Conservation (phyloP, 2,888 invertebrate genomes). For the Drosophila nigritarsus region DNA sequence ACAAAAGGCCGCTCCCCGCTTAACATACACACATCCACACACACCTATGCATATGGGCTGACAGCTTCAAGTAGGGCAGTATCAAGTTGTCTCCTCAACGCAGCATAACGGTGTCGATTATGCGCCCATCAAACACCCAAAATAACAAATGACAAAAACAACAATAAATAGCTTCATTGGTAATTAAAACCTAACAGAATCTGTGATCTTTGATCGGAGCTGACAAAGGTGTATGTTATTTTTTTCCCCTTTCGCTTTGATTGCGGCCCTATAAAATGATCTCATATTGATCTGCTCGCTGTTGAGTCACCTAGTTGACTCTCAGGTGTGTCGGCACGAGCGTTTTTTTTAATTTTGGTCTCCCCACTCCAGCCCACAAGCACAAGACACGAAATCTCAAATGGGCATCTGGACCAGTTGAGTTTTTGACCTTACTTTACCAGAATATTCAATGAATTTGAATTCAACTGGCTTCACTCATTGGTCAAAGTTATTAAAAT, state of each 20-base stretch:
- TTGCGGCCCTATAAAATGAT: conserved; percentile 65
- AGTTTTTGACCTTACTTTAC: conserved; percentile 32
- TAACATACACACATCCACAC: background rate
- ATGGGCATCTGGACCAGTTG: conserved; percentile 38
- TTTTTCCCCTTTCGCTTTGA: conserved; percentile 55
- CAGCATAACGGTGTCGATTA: conserved; percentile 64
- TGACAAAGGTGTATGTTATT: conserved; percentile 53
- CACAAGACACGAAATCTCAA: conserved; percentile 33
- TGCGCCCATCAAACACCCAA: conserved; percentile 61
- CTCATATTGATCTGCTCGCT: conserved; percentile 63
- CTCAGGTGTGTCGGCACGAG: conserved; percentile 80
- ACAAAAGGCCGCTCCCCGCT: conserved; percentile 52
- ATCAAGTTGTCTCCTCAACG: conserved; percentile 34
- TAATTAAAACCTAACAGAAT: conserved; percentile 64
- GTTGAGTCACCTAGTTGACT: conserved; percentile 45
- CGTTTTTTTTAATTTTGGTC: conserved; percentile 38
- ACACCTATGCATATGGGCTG: conserved; percentile 18
- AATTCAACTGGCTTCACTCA: background rate
- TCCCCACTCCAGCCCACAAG: conserved; percentile 21
- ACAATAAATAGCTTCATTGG: conserved; percentile 39
- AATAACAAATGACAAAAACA: conserved; percentile 21
- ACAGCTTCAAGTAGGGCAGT: conserved; percentile 52
- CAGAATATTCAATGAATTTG: conserved; percentile 20
- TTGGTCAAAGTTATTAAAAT: background rate
- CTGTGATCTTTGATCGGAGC: conserved; percentile 58